Percentiles rank a stretch among this genome's conserved stretches.
phyloP scores from a whole-genome alignment of 2,113 vertebrate species.

The Alethe castanea region DNA sequence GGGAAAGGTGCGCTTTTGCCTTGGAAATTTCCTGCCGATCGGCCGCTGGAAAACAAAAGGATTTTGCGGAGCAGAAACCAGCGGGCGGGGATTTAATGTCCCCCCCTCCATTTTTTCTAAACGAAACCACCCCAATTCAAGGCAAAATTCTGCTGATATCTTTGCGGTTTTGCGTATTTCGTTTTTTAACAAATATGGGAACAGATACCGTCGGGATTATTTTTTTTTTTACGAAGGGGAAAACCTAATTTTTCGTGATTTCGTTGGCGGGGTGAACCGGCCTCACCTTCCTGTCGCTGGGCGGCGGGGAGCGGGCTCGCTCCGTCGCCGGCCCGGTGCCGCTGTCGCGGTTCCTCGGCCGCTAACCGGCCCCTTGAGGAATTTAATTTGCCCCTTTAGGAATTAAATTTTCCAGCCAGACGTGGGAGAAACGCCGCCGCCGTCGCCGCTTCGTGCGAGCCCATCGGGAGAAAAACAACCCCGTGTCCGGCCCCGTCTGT shows the following conservation, averaged over 20 bases:
- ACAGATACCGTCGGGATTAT: not conserved
- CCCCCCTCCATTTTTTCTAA: not conserved
- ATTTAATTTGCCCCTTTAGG: not conserved
- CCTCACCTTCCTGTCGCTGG: not conserved
- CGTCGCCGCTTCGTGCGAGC: not conserved
- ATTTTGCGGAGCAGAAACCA: not conserved
- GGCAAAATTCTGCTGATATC: not conserved
- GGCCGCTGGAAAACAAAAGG: conserved; percentile 43
- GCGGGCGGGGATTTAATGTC: not conserved
- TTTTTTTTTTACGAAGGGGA: not conserved
- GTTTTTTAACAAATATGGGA: not conserved
- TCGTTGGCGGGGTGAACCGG: not conserved
- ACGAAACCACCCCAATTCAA: not conserved
- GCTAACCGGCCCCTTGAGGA: not conserved
- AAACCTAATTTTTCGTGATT: not conserved
- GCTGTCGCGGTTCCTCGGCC: not conserved
- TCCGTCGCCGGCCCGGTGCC: not conserved
- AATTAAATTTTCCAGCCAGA: conserved; percentile 1
- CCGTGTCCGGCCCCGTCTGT: not conserved
- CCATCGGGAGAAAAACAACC: conserved; percentile 5
- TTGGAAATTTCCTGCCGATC: conserved; percentile 24
- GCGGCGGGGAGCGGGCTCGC: not conserved
- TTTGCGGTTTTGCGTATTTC: not conserved
- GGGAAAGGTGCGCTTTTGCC: not conserved
- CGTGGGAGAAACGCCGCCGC: not conserved